Conservation (phyloP, 2,797 vertebrate species). For the Eulemur mongoz region DNA sequence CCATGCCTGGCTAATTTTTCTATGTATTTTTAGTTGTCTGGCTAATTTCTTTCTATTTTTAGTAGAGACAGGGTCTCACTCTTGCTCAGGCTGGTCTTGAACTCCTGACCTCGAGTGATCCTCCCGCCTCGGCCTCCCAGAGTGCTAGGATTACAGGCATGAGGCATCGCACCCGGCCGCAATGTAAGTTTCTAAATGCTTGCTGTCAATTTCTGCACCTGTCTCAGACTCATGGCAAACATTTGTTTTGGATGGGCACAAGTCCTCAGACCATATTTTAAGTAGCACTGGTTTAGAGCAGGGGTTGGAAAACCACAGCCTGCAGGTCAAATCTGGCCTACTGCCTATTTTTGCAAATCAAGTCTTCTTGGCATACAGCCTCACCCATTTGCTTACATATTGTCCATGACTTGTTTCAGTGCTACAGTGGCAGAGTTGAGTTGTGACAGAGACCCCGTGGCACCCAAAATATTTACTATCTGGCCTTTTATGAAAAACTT, state of each 20-base stretch:
- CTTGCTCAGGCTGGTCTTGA: too few relatives aligned
- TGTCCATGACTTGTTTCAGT: background rate
- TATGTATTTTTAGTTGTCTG: too few relatives aligned
- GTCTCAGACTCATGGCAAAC: background rate
- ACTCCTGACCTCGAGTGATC: too few relatives aligned
- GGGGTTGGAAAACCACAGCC: background rate
- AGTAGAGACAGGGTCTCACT: too few relatives aligned
- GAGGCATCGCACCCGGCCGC: too few relatives aligned
- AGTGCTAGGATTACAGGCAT: too few relatives aligned
- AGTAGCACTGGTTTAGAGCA: slow-evolving; percentile 6
- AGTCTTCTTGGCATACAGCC: background rate
- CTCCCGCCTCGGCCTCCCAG: too few relatives aligned
- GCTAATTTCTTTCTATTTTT: too few relatives aligned
- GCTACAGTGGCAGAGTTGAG: background rate
- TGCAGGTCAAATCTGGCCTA: background rate
- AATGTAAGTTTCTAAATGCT: background rate
- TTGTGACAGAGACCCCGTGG: background rate
- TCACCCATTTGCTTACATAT: background rate
- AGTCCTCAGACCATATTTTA: background rate
- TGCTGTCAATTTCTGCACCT: background rate
- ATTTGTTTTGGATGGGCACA: background rate
- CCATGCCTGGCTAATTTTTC: too few relatives aligned
- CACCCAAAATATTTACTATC: slow-evolving; percentile 19
- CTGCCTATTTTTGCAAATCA: background rate
- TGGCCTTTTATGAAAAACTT: slow-evolving; percentile 39